Evolutionary conservation across 2,888 invertebrate genomes (phyloP), one percentile per base, ranked within the genome.

Genomic region (Gasteruption jaculator): DNA sequence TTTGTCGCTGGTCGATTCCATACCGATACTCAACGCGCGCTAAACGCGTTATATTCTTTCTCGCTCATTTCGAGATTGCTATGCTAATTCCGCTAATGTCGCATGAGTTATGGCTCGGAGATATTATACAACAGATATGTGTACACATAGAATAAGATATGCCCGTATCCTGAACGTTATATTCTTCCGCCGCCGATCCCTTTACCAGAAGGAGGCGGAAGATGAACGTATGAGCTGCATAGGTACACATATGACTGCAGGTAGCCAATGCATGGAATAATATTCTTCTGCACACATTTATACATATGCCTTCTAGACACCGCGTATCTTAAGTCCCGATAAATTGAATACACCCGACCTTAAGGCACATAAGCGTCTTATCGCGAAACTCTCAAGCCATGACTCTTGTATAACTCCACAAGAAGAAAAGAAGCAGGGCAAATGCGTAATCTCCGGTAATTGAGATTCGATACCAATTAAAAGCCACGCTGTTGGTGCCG

Each of bases 51-150:
- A n/a, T n/a, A n/a, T n/a, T n/a, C n/a, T n/a, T n/a, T n/a, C n/a
- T 39, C 39, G 43, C 38, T 41, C 34, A 22, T 37, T 31, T 34
- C 40, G 40, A 58, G 56, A 60, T 60, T 54, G 58, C 57, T 61
- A 62, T 62, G 63, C 59, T 63, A 64, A 63, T 65, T 62, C 48
- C 45, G 49, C 56, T 63, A 61, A 63, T 61, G 58, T 60, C 57
- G 49, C 54, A 58, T 60, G 59, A 65, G 45, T 65, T 65, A 63
- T 56, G 48, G 46, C 38, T 43, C 42, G 38, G 31, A 46, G 33
- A 15, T 19, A 5, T 10, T 12, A 15, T 4, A 21, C n/a, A 30
- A 18, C 2, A 38, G 2, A 11, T 8, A 18, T 21, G 32, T n/a
- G n/a, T n/a, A n/a, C n/a, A n/a, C n/a, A n/a, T n/a, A n/a, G n/a